Evolutionary conservation across 2,888 invertebrate genomes (phyloP).

Genomic region (Eristalis pertinax): DNA sequence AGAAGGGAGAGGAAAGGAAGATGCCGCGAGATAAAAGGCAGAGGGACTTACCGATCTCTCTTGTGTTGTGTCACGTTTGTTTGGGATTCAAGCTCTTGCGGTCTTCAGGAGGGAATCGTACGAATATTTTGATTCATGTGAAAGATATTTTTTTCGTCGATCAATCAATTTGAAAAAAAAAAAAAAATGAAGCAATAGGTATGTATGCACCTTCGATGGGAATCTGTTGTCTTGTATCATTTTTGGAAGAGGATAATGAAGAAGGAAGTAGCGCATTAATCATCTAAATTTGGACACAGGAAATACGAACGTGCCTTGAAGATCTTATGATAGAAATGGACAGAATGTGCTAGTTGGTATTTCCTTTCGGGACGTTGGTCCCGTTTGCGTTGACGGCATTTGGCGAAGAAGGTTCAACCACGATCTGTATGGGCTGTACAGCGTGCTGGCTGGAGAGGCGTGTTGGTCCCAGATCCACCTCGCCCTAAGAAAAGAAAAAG

Average conservation of each 20-base stretch:
- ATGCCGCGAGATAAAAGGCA: slow-evolving; percentile 11
- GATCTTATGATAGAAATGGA: background rate
- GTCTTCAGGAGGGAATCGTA: background rate
- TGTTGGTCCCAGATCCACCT: too few species aligned
- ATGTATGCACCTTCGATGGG: background rate
- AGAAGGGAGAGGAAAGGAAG: slow-evolving; percentile 7
- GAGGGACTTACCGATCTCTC: slow-evolving; percentile 3
- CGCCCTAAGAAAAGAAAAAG: too few species aligned
- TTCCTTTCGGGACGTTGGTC: too few species aligned
- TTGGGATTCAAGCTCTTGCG: slow-evolving; percentile 12
- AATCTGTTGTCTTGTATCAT: background rate
- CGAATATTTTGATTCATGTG: slow-evolving; percentile 52
- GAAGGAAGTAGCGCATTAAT: background rate
- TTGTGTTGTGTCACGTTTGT: background rate
- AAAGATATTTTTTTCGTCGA: slow-evolving; percentile 49
- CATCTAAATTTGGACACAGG: background rate
- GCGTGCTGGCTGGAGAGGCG: too few species aligned
- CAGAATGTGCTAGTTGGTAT: too few species aligned
- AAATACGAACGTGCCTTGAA: background rate
- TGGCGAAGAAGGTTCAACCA: too few species aligned
- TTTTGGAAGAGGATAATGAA: background rate
- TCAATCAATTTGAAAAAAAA: slow-evolving; percentile 53
- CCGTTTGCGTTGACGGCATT: too few species aligned
- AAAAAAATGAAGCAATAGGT: too few species aligned
- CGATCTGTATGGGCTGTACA: too few species aligned